Percentiles rank a stretch among this genome's conserved stretches.
phyloP scores from a whole-genome alignment of 2,888 invertebrate species.

The Adelphocoris suturalis region DNA sequence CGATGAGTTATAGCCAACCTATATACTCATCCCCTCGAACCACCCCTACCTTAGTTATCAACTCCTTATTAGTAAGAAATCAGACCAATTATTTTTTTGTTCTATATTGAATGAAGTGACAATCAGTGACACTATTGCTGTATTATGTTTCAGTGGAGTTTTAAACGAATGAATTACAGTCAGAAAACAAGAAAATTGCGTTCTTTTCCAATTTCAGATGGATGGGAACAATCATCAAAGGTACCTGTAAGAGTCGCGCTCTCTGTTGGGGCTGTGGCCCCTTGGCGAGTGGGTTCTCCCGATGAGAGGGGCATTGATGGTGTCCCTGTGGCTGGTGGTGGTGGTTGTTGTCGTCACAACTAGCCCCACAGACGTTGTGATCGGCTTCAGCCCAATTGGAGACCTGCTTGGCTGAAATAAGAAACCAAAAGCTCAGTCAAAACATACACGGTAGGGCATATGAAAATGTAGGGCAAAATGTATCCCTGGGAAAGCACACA shows the following conservation, averaged over 20 bases:
- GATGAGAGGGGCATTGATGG: slow-evolving; percentile 79
- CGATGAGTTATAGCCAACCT: too few relatives aligned
- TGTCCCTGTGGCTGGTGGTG: slow-evolving; percentile 80
- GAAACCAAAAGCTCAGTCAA: neutral
- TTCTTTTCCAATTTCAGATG: too few relatives aligned
- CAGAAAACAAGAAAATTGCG: too few relatives aligned
- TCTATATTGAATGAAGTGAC: too few relatives aligned
- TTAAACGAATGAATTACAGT: too few relatives aligned
- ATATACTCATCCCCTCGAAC: too few relatives aligned
- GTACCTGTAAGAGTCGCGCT: slow-evolving; percentile 92
- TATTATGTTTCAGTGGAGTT: too few relatives aligned
- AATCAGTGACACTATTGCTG: too few relatives aligned
- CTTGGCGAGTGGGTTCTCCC: slow-evolving; percentile 86
- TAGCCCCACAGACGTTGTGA: slow-evolving; percentile 76
- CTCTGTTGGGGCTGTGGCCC: slow-evolving; percentile 88
- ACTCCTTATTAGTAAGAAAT: too few relatives aligned
- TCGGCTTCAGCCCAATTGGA: slow-evolving; percentile 74
- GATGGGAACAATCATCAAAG: neutral
- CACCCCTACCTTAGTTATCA: too few relatives aligned
- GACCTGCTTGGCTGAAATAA: slow-evolving; percentile 73
- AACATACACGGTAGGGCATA: neutral
- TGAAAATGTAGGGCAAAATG: neutral
- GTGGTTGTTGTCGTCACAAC: slow-evolving; percentile 79
- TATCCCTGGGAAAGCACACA: too few relatives aligned
- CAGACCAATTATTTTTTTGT: too few relatives aligned